Evolutionary conservation across 2,797 vertebrate species (phyloP).

Genomic region (Limnodromus scolopaceus): DNA sequence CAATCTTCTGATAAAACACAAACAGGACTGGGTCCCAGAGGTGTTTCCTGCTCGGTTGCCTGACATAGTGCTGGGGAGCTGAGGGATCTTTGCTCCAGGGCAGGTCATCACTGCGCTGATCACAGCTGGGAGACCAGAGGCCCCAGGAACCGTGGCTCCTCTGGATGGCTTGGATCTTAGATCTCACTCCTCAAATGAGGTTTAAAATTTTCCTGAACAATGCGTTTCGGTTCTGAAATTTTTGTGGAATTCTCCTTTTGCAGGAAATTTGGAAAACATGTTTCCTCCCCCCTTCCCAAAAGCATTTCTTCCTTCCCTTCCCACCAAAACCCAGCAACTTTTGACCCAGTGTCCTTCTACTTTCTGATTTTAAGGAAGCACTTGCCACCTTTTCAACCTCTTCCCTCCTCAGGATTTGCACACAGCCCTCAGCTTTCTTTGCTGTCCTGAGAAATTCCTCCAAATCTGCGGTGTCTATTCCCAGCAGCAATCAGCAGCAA

Average conservation of each 20-base stretch:
- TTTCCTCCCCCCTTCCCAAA: rapidly evolving
- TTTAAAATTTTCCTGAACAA: neutral
- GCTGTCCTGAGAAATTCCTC: neutral
- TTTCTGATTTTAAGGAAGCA: neutral
- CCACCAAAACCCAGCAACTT: neutral
- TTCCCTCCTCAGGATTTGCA: neutral
- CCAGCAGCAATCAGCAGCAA: neutral
- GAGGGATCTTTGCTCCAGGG: neutral
- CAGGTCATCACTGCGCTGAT: neutral
- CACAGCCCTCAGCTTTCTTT: neutral
- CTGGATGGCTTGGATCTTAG: neutral
- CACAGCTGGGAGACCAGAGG: neutral
- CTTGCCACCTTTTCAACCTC: neutral
- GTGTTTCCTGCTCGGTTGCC: neutral
- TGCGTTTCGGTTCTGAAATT: neutral
- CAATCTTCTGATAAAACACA: neutral
- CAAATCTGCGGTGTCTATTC: rapidly evolving
- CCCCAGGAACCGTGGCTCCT: neutral
- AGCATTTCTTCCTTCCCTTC: neutral
- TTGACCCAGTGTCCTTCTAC: neutral
- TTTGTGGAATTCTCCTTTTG: neutral
- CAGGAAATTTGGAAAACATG: neutral
- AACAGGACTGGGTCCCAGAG: neutral
- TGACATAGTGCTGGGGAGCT: neutral
- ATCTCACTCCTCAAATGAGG: neutral